Evolutionary conservation across 2,888 invertebrate species (phyloP), one percentile per base, ranked within the genome.

Genomic region (Alviniconcha strummeri): DNA sequence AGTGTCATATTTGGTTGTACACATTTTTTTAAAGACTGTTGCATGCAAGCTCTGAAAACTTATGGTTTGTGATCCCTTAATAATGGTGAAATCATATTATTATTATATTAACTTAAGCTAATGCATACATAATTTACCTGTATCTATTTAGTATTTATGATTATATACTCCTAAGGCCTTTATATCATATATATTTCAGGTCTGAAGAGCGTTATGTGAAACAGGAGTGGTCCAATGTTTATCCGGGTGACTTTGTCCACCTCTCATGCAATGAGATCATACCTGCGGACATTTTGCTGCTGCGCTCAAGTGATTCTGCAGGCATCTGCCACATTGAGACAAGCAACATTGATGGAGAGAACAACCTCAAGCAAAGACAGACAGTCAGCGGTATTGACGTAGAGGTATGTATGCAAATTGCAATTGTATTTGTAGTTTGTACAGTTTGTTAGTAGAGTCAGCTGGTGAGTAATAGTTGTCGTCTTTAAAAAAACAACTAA

Each of bases 271-370:
- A 99, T 95, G 98, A 99, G 95, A 96, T 97, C 83, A 97, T 99
- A 87, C 99, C 99, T 64, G 99, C 99, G 0, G 99, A 99, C 94
- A 96, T 99, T 92, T 95, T 99, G 85, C 94, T 99, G 84, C 95
- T 99, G 86, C 96, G 96, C 90, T 97, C 97, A 84, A 97, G 98
- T 91, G 98, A 97, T 94, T 95, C 96, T 11, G 95, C 96, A 91
- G 98, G 98, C 74, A 95, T 97, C 84, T 98, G 98, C 93, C 98
- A 97, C 94, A 96, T 99, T 88, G 99, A 99, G 94, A 99, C 99
- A 0, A 97, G 98, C 92, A 98, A 99, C 94, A 95, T 99, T 91
- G 99, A 99, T 92, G 99, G 99, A 13, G 99, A 99, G 97, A 97
- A 90, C 77, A 99, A 98, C 94, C 95, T 99, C 86, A 99, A 99